phyloP scores from a whole-genome alignment of 2,113 vertebrate genomes.

The Enhydra lutris region DNA sequence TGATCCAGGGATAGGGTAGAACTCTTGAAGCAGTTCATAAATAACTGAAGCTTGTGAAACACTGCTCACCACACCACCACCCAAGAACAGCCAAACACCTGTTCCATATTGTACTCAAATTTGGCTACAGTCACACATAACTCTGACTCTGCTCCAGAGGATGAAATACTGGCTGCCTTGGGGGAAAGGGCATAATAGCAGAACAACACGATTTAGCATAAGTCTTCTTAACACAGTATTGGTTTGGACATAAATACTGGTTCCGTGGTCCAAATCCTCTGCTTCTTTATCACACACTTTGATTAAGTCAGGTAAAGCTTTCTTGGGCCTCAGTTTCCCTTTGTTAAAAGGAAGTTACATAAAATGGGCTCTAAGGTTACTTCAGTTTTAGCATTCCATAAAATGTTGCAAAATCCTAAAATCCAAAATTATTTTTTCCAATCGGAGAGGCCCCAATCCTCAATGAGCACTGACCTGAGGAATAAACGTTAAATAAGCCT shows the following conservation, averaged over 20 bases:
- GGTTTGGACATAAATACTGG: background rate
- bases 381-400: background rate
- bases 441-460: background rate
- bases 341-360: background rate
- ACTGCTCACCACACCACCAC: background rate
- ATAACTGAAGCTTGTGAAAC: background rate
- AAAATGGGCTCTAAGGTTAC: background rate
- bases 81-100: conserved; percentile 26
- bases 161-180: background rate
- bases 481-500: background rate
- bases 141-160: background rate
- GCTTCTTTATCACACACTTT: background rate
- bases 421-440: conserved; percentile 13
- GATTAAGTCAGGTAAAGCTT: background rate
- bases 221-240: background rate
- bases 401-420: background rate
- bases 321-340: background rate
- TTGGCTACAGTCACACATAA: conserved; percentile 29
- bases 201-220: background rate
- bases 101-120: conserved; percentile 20
- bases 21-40: background rate
- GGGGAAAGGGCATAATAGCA: background rate
- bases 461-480: background rate
- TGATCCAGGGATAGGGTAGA: background rate
- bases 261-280: background rate